These are phyloP conservation scores for Napeogenes inachia DNA, from an alignment of 2,888 invertebrate genomes.

Conservation along the genomic window DNA sequence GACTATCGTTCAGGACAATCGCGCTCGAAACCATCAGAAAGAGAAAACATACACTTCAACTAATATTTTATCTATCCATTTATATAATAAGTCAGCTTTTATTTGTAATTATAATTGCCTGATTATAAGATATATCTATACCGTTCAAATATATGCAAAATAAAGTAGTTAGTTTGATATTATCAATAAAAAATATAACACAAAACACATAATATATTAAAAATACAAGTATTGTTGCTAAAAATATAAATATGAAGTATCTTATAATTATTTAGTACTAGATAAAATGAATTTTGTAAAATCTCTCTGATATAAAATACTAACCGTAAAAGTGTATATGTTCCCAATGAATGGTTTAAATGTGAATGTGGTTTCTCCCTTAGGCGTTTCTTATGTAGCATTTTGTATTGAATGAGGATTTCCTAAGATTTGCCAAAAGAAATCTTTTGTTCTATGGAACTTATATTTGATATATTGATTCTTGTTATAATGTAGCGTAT, in stretches of 20 bases:
- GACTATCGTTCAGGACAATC: conserved; percentile 29
- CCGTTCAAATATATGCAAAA: too few species aligned
- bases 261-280: too few species aligned
- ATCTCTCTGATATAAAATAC: not conserved
- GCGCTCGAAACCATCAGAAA: conserved; percentile 22
- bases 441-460: conserved; percentile 19
- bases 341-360: conserved; percentile 11
- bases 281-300: too few species aligned
- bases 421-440: conserved; percentile 19
- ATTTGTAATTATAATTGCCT: too few species aligned
- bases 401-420: conserved; percentile 14
- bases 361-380: conserved; percentile 14
- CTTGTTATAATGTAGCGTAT: too few species aligned
- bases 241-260: too few species aligned
- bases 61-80: not conserved
- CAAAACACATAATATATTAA: too few species aligned
- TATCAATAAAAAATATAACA: too few species aligned
- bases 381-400: conserved; percentile 19
- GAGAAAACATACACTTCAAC: conserved; percentile 19
- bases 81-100: not conserved
- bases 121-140: too few species aligned
- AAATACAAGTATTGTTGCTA: too few species aligned
- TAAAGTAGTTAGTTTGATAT: too few species aligned
- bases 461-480: conserved; percentile 18
- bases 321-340: conserved; percentile 3